A percentile compares a stretch with the other conserved stretches of the same genome.
These are phyloP conservation scores for Alethe diademata DNA, from an alignment of 2,113 vertebrate genomes.

Conservation along the genomic window DNA sequence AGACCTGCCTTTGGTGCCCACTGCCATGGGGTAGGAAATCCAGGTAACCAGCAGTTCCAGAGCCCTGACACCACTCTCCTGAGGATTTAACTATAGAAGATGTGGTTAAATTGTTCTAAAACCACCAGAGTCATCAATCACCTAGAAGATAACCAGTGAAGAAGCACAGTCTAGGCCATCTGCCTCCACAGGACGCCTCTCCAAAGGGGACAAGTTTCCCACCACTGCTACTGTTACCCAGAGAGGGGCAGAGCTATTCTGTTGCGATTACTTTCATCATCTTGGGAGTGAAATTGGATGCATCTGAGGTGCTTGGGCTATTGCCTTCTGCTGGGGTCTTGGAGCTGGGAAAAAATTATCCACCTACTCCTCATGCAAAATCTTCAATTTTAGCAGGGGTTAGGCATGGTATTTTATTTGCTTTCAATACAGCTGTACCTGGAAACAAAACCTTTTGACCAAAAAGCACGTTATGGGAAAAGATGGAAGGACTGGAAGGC, in stretches of 20 bases:
- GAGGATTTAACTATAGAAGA: not conserved
- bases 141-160: not conserved
- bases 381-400: not conserved
- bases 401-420: conserved; percentile 18
- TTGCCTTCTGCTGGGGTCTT: not conserved
- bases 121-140: not conserved
- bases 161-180: not conserved
- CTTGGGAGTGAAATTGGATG: not conserved
- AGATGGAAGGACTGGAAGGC: not conserved
- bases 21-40: not conserved
- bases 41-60: not conserved
- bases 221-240: not conserved
- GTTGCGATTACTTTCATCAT: not conserved
- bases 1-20: not conserved
- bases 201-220: not conserved
- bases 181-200: not conserved
- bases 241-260: not conserved
- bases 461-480: not conserved
- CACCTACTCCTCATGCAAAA: conserved; percentile 35
- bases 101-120: not conserved
- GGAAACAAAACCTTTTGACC: conserved; percentile 26
- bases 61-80: not conserved
- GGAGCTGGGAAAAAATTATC: not conserved
- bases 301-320: not conserved
- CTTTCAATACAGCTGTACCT: conserved; percentile 18